Evolutionary conservation across 1,140 invertebrate species (phyloP), one percentile per base, ranked within the genome.

Genomic region (Heterodera schachtii): DNA sequence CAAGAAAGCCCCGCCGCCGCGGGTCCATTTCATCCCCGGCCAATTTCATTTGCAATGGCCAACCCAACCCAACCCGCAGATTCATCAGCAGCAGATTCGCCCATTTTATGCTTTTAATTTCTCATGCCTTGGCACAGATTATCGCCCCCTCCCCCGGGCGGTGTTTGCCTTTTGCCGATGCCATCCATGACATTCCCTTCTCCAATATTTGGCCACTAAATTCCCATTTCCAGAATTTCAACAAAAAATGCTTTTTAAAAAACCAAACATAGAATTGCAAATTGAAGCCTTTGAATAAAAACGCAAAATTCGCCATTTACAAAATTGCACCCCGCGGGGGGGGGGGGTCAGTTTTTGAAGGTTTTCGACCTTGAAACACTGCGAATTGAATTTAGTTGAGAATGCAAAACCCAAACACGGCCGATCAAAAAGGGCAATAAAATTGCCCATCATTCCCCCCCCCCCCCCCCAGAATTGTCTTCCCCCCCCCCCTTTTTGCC

Each of bases 11-110:
- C 57, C 16, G 57, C 57, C 57, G 57, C 13, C 57, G 57, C 31
- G 57, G 57, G 13, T 19, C 57, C 57, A 64, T 64, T 64, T 64
- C 57, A 64, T 64, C 57, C 57, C 57, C 4, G 57, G 57, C 57
- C 57, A 64, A 64, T 64, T 64, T 64, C 57, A 64, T 64, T 64
- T 64, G 57, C 57, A 64, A 13, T 64, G 57, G 57, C 57, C 57
- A 13, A 64, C 57, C 57, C 57, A 64, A 64, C 57, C 57, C 57
- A 64, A 64, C 11, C 11, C 57, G 4, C 57, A 64, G 57, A 64
- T 64, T 60, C 57, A 60, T 60, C 57, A 60, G 13, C 57, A 60
- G 13, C 57, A 7, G 13, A 60, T 60, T 60, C 57, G 49, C 49
- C 57, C 57, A 60, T 60, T 60, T 60, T 60, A 60, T 60, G 57